Conservation (phyloP, 2,113 vertebrate genomes). For the Phylloscopus whistleri region DNA sequence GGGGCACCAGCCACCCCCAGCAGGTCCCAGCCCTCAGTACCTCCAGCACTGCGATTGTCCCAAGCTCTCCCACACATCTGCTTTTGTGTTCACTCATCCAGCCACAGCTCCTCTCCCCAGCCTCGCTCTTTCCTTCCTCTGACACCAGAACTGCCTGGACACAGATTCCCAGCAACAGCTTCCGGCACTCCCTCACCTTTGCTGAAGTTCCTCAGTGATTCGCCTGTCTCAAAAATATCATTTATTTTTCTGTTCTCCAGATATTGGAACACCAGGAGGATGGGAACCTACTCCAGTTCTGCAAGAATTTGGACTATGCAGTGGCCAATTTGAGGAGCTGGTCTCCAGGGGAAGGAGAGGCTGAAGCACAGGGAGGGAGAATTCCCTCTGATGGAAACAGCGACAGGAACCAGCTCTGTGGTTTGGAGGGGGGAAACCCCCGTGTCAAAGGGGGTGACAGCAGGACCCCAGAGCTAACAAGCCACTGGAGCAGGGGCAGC, state of each 20-base stretch:
- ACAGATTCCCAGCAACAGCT: not conserved
- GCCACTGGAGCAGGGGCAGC: not conserved
- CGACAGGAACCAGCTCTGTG: not conserved
- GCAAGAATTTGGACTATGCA: not conserved
- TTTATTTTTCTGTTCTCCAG: not conserved
- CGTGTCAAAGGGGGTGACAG: not conserved
- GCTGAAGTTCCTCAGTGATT: not conserved
- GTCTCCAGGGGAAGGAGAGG: not conserved
- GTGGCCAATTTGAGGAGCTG: not conserved
- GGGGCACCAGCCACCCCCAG: not conserved
- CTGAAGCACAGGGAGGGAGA: not conserved
- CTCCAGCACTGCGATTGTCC: not conserved
- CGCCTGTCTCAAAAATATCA: not conserved
- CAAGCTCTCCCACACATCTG: rapidly evolving
- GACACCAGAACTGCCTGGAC: rapidly evolving
- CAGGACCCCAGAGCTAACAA: not conserved
- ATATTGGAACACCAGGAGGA: not conserved
- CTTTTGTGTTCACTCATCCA: not conserved
- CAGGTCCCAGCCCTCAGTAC: not conserved
- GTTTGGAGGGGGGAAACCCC: not conserved
- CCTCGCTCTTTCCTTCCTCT: rapidly evolving
- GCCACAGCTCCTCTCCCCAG: not conserved
- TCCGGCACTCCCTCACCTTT: not conserved
- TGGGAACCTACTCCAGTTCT: not conserved
- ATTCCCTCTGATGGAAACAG: not conserved